Percentiles rank a stretch among this genome's conserved stretches.
These are phyloP conservation scores for Peromyscus leucopus DNA, from an alignment of 2,113 vertebrate species.

Conservation along the genomic window DNA sequence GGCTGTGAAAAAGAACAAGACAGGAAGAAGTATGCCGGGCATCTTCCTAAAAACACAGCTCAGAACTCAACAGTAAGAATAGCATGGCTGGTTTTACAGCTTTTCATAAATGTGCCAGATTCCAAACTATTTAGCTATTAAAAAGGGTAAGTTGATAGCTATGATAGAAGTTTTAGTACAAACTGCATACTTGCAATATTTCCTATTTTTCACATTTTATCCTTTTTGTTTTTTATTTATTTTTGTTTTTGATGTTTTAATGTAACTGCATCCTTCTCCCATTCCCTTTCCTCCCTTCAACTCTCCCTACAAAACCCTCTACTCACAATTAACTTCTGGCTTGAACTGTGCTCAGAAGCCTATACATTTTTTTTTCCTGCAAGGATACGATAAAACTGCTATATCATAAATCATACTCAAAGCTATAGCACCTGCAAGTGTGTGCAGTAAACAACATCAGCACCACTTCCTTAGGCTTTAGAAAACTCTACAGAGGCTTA, in stretches of 20 bases:
- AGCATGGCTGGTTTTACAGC: background rate
- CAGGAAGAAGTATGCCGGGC: background rate
- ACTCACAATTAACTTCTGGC: background rate
- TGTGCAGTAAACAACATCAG: conserved; percentile 24
- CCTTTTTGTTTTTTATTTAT: background rate
- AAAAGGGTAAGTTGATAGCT: background rate
- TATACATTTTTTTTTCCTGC: background rate
- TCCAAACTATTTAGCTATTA: conserved; percentile 51
- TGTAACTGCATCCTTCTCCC: too few relatives aligned
- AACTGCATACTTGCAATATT: background rate
- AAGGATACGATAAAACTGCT: background rate
- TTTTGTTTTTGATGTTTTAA: background rate
- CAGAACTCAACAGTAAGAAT: background rate
- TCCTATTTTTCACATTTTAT: background rate
- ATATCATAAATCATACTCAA: conserved; percentile 59
- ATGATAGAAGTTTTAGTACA: background rate
- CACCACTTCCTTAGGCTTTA: conserved; percentile 53
- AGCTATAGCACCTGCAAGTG: background rate
- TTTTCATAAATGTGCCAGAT: background rate
- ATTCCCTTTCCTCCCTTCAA: background rate
- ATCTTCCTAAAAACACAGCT: conserved; percentile 20
- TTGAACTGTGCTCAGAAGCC: background rate
- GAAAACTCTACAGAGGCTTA: conserved; percentile 41
- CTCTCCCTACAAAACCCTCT: background rate
- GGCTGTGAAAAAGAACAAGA: background rate